Evolutionary conservation across 1,140 invertebrate species (phyloP).

Genomic region (Coelopa frigida): DNA sequence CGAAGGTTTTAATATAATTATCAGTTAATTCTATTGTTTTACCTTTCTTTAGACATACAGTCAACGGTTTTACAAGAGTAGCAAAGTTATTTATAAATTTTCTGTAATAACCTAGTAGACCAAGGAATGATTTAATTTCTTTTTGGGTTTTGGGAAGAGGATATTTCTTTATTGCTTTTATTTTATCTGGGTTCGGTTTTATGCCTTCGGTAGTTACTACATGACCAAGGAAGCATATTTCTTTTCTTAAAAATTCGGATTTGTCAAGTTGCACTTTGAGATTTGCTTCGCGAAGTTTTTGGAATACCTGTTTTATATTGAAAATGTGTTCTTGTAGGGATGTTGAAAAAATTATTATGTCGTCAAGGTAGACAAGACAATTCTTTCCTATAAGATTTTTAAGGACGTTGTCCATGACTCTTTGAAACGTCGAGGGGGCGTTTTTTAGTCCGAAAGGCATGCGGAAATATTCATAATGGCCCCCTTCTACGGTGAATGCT

Average conservation of each 20-base stretch:
- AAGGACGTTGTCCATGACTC: too few species aligned
- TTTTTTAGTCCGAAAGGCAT: constrained; percentile 24
- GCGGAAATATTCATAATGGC: constrained; percentile 19
- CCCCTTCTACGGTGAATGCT: constrained; percentile 33
- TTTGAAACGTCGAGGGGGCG: constrained; percentile 30
- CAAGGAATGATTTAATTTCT: constrained; percentile 19
- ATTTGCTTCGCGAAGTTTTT: constrained; percentile 2
- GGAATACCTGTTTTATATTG: constrained; percentile 35
- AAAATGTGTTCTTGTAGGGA: constrained; percentile 25
- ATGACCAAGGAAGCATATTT: constrained; percentile 6
- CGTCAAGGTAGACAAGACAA: constrained; percentile 12
- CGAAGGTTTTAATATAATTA: constrained; percentile 20
- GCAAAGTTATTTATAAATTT: constrained; percentile 19
- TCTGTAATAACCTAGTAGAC: constrained; percentile 24
- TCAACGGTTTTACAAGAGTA: constrained; percentile 12
- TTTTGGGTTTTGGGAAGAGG: constrained; percentile 17
- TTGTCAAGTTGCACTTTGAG: constrained; percentile 6
- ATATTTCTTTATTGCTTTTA: constrained; percentile 15
- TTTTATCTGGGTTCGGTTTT: constrained; percentile 9
- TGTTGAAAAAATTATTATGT: constrained; percentile 14
- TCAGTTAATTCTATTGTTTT: constrained; percentile 8
- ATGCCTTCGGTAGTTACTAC: background rate
- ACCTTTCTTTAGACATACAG: constrained; percentile 4
- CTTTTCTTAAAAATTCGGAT: constrained; percentile 4
- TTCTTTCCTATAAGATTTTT: constrained; percentile 6